phyloP scores from a whole-genome alignment of 2,888 invertebrate species.

The Pheosia gnoma region DNA sequence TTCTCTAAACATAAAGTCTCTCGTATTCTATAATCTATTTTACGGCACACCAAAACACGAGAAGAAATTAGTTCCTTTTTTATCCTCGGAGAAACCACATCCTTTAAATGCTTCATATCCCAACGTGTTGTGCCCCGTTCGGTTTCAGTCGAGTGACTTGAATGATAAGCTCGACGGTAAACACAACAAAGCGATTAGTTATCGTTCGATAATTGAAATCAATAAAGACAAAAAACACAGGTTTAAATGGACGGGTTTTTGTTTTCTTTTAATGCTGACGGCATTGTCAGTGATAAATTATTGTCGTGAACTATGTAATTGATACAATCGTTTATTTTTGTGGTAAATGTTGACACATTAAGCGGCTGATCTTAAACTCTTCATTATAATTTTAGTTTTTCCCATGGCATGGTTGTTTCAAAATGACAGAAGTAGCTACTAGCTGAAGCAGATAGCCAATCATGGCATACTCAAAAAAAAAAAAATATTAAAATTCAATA shows the following conservation, averaged over 20 bases:
- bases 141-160: conserved; percentile 39
- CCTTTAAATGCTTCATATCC: conserved; percentile 41
- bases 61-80: background rate
- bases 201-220: conserved; percentile 38
- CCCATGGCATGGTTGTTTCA: too few species aligned
- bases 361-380: background rate
- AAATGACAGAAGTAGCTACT: too few species aligned
- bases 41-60: background rate
- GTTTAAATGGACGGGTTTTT: conserved; percentile 25
- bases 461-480: too few species aligned
- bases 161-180: conserved; percentile 18
- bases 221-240: conserved; percentile 34
- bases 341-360: background rate
- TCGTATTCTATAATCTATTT: background rate
- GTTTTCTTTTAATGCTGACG: conserved; percentile 35
- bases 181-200: conserved; percentile 29
- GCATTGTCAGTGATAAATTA: conserved; percentile 16
- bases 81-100: conserved; percentile 33
- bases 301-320: conserved; percentile 21
- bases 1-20: background rate
- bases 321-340: conserved; percentile 17
- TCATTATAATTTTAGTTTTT: too few species aligned
- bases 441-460: too few species aligned
- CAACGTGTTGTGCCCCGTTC: conserved; percentile 42
- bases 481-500: too few species aligned